Conservation (phyloP, 2,888 invertebrate genomes). For the Apocheima hispidaria region DNA sequence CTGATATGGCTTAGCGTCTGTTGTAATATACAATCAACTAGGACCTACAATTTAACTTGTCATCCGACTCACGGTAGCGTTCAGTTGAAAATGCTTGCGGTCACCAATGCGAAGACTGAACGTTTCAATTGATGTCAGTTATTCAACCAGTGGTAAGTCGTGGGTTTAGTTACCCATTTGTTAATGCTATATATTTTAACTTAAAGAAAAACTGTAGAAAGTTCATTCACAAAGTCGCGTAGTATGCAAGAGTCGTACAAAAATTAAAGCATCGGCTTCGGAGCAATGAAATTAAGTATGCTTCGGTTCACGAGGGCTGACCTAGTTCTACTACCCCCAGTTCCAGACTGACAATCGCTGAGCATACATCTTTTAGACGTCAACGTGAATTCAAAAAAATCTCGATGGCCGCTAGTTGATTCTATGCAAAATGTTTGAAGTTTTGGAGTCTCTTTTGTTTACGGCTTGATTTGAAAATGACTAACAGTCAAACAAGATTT, state of each 20-base stretch:
- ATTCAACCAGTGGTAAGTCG: no score
- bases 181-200: no score
- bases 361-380: conserved; percentile 55
- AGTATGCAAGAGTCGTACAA: conserved; percentile 27
- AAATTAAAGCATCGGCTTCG: conserved; percentile 40
- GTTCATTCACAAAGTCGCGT: conserved; percentile 17
- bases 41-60: no score
- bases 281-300: conserved; percentile 60
- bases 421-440: conserved; percentile 7
- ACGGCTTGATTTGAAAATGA: not conserved
- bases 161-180: not conserved
- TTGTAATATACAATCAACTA: no score
- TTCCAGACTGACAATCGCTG: conserved; percentile 51
- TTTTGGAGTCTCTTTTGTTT: conserved; percentile 8
- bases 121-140: no score
- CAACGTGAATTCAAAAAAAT: conserved; percentile 40
- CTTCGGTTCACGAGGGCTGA: conserved; percentile 48
- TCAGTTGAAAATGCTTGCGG: no score
- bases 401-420: conserved; percentile 16
- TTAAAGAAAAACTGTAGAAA: conserved; percentile 1
- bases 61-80: no score
- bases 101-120: no score
- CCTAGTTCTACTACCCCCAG: conserved; percentile 47
- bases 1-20: no score
- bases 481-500: not conserved